Base-by-base conservation (phyloP, 2,797 vertebrate species). In the Helostoma temminkii region DNA sequence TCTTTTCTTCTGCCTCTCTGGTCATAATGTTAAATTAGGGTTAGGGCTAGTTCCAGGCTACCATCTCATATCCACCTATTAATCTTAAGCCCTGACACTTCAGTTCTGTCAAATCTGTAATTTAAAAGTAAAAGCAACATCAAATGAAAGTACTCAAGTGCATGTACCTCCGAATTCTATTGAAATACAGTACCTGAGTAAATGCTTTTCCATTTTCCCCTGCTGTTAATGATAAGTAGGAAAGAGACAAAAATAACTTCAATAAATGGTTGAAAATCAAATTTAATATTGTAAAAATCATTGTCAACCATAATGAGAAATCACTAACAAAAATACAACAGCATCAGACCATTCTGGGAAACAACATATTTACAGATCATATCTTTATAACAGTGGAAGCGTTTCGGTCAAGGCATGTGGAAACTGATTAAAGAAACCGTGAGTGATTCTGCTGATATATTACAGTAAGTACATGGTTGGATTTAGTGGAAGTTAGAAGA, bases 221-320 rank as follows among this genome's bases (percentile, higher is more conserved):
- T 26, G 9, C 9, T 42, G 8, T 28, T 45, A 24, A 32, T 18
- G 28, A 50, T 22, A 52, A 53, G 48, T n/a, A 18, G n/a, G 42
- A 25, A 54, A 24, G 11, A 66, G 48, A 7, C 1, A 18, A 26
- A 49, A 3, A 30, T 3, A 32, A 70, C 22, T 32, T 26, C 26
- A 52, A 15, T 25, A 28, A 62, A 2, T 80, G 62, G 54, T 60
- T 81, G 37, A 64, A 79, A 91, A 66, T 82, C 71, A 73, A 65
- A 37, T 84, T 93, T 93, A 90, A 66, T 91, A 50, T 84, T 45
- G 67, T 83, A 86, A 76, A 89, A 89, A 84, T 86, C 45, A 71
- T 70, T 32, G 45, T 77, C 52, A 66, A 74, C 50, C 52, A 66
- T 71, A 63, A 72, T 70, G 71, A 80, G 69, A 69, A 80, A 65